phyloP scores from a whole-genome alignment of 2,113 vertebrate species.

The Calidris pygmaea region DNA sequence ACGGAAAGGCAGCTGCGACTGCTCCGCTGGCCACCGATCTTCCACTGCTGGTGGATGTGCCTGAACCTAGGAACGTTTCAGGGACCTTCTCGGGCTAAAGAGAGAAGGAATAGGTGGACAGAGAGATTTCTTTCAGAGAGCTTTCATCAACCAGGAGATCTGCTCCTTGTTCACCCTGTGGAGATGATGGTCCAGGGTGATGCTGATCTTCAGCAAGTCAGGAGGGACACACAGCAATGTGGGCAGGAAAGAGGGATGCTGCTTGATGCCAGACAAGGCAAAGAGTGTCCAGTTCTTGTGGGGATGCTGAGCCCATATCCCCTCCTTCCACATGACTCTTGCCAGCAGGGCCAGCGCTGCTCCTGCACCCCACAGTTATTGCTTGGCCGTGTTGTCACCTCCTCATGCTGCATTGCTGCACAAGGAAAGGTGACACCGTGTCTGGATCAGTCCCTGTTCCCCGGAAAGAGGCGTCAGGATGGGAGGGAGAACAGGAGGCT shows the following conservation, averaged over 20 bases:
- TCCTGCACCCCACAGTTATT: fast-evolving
- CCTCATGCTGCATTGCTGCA: not conserved
- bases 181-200: not conserved
- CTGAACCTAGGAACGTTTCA: fast-evolving
- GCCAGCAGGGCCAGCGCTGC: not conserved
- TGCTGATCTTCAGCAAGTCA: not conserved
- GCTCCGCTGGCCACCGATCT: not conserved
- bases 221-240: not conserved
- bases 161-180: not conserved
- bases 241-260: not conserved
- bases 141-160: not conserved
- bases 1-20: not conserved
- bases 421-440: not conserved
- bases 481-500: not conserved
- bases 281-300: not conserved
- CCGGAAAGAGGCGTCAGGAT: not conserved
- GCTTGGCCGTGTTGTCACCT: fast-evolving
- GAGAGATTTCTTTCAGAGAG: not conserved
- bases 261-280: fast-evolving
- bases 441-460: not conserved
- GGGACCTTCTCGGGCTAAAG: not conserved
- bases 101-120: not conserved
- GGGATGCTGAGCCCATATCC: fast-evolving
- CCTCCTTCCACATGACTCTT: not conserved
- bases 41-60: not conserved